Conservation (phyloP, 2,113 vertebrate genomes). For the Chionodraco myersi region DNA sequence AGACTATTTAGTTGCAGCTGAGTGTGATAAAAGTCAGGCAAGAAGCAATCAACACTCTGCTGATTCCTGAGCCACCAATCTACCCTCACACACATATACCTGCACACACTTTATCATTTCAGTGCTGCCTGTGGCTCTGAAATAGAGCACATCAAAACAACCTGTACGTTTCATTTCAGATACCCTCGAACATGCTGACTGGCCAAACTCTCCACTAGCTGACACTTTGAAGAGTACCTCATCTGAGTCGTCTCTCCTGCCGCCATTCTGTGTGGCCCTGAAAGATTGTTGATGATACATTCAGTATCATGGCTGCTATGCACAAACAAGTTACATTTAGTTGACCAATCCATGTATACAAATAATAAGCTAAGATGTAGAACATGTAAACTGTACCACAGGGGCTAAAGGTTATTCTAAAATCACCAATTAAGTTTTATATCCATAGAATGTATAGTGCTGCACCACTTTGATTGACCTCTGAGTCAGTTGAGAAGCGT, state of each 20-base stretch:
- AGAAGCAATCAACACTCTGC: conserved; percentile 62
- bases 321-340: not conserved
- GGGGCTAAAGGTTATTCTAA: not conserved
- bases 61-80: conserved; percentile 59
- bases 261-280: conserved; percentile 31
- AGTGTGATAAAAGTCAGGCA: conserved; percentile 58
- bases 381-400: not conserved
- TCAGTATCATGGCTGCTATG: not conserved
- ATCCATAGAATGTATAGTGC: not conserved
- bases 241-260: conserved; percentile 29
- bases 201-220: conserved; percentile 63
- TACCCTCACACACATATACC: conserved; percentile 22
- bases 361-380: not conserved
- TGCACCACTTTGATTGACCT: conserved; percentile 28
- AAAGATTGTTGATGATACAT: conserved; percentile 16
- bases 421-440: not conserved
- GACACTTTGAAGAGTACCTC: conserved; percentile 71
- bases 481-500: not conserved
- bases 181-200: conserved; percentile 74
- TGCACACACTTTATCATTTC: conserved; percentile 65
- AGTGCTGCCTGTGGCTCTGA: conserved; percentile 78
- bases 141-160: conserved; percentile 81
- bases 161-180: conserved; percentile 71
- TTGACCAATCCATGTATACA: not conserved
- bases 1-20: conserved; percentile 27